Evolutionary conservation across 2,113 vertebrate species (phyloP).

Genomic region (Myrmophylax atrothorax): DNA sequence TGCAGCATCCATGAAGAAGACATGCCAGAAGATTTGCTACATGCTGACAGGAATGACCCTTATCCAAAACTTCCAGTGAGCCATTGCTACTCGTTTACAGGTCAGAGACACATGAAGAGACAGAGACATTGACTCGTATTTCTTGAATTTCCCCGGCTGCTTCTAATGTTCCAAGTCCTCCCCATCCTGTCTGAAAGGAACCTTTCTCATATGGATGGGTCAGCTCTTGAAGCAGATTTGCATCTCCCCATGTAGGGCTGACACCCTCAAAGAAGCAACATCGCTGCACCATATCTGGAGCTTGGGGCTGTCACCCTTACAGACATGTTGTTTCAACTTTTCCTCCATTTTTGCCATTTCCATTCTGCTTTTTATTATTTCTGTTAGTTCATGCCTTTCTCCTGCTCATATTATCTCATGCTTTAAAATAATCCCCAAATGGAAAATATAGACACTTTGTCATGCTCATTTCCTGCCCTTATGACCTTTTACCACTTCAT

Average conservation of each 20-base stretch:
- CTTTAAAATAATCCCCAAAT: not conserved
- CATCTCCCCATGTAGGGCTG: not conserved
- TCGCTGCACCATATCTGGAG: accelerated
- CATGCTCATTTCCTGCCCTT: not conserved
- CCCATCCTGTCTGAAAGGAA: not conserved
- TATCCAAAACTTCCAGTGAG: not conserved
- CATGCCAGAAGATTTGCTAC: not conserved
- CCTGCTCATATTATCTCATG: not conserved
- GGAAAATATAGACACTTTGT: not conserved
- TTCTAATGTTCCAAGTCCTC: not conserved
- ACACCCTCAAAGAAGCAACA: not conserved
- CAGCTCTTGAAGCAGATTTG: not conserved
- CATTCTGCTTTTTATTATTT: not conserved
- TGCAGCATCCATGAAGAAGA: not conserved
- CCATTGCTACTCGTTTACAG: not conserved
- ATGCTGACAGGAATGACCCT: not conserved
- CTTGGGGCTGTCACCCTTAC: not conserved
- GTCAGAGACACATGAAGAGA: not conserved
- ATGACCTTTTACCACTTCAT: not conserved
- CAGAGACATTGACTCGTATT: accelerated
- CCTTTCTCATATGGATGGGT: accelerated
- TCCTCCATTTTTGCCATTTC: not conserved
- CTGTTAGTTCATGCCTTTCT: not conserved
- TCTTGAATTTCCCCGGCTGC: not conserved
- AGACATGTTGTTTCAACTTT: not conserved